Evolutionary conservation across 2,113 vertebrate species (phyloP).

Genomic region (Phodopus roborovskii): DNA sequence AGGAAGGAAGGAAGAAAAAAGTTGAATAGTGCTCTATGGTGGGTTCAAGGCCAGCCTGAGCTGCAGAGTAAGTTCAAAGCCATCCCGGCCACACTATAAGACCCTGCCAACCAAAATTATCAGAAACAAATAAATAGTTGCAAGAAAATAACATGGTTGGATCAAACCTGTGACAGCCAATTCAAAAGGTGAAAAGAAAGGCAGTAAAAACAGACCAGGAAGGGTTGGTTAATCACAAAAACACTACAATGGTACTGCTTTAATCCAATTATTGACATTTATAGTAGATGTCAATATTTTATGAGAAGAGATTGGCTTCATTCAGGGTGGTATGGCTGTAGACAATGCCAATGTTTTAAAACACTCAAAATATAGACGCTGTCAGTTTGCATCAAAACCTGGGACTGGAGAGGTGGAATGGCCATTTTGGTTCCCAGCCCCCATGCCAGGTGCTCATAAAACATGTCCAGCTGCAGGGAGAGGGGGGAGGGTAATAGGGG

Average conservation of each 20-base stretch:
- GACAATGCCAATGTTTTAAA: background rate
- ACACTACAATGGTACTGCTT: background rate
- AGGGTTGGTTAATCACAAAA: background rate
- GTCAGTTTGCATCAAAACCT: background rate
- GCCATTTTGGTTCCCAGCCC: background rate
- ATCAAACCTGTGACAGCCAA: background rate
- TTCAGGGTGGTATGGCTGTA: too few species aligned
- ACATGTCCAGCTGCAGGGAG: background rate
- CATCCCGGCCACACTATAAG: too few species aligned
- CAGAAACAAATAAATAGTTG: background rate
- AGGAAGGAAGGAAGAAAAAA: too few species aligned
- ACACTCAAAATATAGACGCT: background rate
- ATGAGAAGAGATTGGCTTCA: background rate
- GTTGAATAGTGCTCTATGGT: background rate
- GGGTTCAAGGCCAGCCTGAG: background rate
- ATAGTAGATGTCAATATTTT: background rate
- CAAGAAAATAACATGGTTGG: background rate
- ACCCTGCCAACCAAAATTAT: background rate
- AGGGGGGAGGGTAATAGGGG: too few species aligned
- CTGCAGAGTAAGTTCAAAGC: too few species aligned
- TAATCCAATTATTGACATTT: background rate
- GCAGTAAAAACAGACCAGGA: background rate
- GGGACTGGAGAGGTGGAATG: background rate
- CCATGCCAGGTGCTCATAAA: background rate
- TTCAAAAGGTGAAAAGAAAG: conserved; percentile 9